A percentile compares a stretch with the other conserved stretches of the same genome.
phyloP scores from a whole-genome alignment of 1,140 invertebrate species.

The Triops cancriformis region DNA sequence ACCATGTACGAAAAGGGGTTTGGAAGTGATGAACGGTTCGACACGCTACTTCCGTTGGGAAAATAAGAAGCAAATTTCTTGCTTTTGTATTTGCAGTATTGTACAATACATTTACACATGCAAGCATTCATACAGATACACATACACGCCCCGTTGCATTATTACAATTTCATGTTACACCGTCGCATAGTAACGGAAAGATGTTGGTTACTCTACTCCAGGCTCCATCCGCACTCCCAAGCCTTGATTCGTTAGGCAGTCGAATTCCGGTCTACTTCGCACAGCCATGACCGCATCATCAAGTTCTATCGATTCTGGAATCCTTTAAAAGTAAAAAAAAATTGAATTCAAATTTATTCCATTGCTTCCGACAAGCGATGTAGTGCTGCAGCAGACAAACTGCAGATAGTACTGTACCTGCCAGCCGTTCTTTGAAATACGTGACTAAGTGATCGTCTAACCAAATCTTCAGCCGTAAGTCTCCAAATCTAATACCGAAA shows the following conservation, averaged over 20 bases:
- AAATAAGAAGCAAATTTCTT: neutral
- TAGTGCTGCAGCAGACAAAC: neutral
- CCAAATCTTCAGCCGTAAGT: conserved; percentile 4
- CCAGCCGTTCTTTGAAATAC: neutral
- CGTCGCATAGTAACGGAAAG: neutral
- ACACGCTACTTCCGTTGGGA: conserved; percentile 8
- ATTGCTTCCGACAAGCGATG: neutral
- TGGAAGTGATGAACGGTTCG: neutral
- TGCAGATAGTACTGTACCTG: neutral
- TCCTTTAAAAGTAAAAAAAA: neutral
- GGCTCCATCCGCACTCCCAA: neutral
- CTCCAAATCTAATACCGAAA: neutral
- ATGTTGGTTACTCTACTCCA: neutral
- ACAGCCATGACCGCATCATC: conserved; percentile 1
- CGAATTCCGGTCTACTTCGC: conserved; percentile 3
- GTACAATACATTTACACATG: neutral
- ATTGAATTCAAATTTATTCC: neutral
- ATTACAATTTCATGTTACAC: neutral
- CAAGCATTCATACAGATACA: neutral
- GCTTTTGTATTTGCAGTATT: neutral
- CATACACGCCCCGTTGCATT: neutral
- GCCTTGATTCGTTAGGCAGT: neutral
- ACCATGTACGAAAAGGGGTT: neutral
- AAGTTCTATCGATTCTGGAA: conserved; percentile 8
- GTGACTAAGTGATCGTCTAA: conserved; percentile 2